Conservation (phyloP, 2,113 vertebrate genomes). For the Cinclus mexicanus region DNA sequence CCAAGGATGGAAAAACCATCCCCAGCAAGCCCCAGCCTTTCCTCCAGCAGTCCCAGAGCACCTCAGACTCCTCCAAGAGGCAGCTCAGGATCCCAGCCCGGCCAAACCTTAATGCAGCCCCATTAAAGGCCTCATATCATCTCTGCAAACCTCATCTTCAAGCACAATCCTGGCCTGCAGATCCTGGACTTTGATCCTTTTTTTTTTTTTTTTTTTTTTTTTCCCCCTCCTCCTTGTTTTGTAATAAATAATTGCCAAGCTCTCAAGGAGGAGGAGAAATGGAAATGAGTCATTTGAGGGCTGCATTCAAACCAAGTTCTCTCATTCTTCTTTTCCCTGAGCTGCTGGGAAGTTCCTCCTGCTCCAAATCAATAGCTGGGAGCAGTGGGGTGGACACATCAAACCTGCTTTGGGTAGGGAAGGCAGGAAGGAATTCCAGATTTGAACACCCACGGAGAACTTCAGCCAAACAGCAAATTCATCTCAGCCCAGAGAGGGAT, state of each 20-base stretch:
- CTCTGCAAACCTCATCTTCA: slow-evolving; percentile 16
- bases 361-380: not conserved
- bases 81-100: not conserved
- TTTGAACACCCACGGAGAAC: not conserved
- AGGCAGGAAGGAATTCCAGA: not conserved
- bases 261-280: not conserved
- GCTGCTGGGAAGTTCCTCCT: slow-evolving; percentile 16
- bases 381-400: not conserved
- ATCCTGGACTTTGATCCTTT: not conserved
- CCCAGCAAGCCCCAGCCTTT: not conserved
- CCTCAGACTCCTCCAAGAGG: not conserved
- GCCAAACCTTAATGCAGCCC: not conserved
- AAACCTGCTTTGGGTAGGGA: not conserved
- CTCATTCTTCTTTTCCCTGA: slow-evolving; percentile 2
- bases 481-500: not conserved
- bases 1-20: not conserved
- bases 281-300: not conserved
- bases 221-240: not conserved
- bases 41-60: not conserved
- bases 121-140: not conserved
- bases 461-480: not conserved
- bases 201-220: not conserved
- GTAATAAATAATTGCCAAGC: slow-evolving; percentile 10
- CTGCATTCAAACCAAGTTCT: not conserved
- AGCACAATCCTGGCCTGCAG: not conserved